These are phyloP conservation scores for Dugesia japonica DNA, from an alignment of 2,888 invertebrate species.

Conservation along the genomic window DNA sequence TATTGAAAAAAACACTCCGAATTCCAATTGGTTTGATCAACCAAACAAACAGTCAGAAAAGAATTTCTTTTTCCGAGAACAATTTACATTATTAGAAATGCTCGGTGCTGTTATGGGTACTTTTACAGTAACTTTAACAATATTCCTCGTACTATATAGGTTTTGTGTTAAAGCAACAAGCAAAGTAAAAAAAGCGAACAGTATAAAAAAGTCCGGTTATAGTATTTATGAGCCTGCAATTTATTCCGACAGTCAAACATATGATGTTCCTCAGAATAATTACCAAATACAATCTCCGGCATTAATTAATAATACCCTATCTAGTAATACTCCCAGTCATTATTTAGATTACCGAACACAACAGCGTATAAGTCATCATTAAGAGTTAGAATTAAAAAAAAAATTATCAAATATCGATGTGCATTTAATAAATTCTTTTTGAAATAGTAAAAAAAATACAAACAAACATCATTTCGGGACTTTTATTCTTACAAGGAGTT, in stretches of 20 bases:
- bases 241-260: conserved; percentile 16
- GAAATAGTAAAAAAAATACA: background rate
- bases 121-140: background rate
- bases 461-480: background rate
- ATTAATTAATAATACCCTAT: background rate
- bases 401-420: background rate
- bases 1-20: background rate
- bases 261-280: conserved; percentile 12
- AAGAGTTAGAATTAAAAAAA: background rate
- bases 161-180: background rate
- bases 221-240: conserved; percentile 7
- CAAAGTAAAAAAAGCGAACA: background rate
- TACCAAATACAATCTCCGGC: background rate
- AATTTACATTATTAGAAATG: background rate
- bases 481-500: background rate
- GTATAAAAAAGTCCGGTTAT: background rate
- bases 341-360: conserved; percentile 7
- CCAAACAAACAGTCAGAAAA: background rate
- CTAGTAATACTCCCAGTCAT: conserved; percentile 15
- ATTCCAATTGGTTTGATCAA: background rate
- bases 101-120: background rate
- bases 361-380: background rate
- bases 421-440: background rate
- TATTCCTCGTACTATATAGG: background rate
- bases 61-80: conserved; percentile 14